Percentiles rank a stretch among this genome's conserved stretches.
Conservation (phyloP, 2,888 invertebrate species). For the Nemoura dubitans region DNA sequence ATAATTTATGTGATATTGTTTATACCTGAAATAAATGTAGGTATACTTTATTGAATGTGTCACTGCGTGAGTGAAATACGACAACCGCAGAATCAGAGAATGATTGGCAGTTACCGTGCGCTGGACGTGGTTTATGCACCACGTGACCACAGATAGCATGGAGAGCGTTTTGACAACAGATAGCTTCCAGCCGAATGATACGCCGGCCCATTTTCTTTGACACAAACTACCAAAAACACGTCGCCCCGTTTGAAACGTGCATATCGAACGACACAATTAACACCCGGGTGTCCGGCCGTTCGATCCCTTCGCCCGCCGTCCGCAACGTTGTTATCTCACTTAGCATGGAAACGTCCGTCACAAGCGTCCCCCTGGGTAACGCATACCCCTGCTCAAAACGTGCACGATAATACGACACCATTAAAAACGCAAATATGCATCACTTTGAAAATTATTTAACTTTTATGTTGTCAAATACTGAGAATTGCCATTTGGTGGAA, state of each 20-base stretch:
- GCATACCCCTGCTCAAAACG: not conserved
- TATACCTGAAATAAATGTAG: not conserved
- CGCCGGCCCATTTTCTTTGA: not conserved
- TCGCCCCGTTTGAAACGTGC: not conserved
- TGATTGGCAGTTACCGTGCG: not conserved
- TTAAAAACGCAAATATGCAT: not conserved
- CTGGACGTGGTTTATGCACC: not conserved
- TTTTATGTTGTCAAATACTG: not conserved
- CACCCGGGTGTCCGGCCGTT: not conserved
- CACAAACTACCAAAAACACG: not conserved
- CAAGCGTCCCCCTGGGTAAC: not conserved
- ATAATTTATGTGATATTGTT: slow-evolving; percentile 22
- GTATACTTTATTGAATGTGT: slow-evolving; percentile 9
- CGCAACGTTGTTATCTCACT: not conserved
- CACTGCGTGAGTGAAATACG: slow-evolving; percentile 10
- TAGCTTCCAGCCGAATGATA: not conserved
- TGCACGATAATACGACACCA: not conserved
- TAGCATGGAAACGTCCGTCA: not conserved
- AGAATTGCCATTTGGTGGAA: not conserved
- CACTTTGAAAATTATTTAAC: not conserved
- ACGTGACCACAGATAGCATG: not conserved
- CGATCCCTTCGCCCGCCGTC: not conserved
- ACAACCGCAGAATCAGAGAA: not conserved
- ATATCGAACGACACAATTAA: not conserved
- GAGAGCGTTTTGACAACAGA: not conserved